phyloP scores from a whole-genome alignment of 2,113 vertebrate genomes.

The Laticauda colubrina region DNA sequence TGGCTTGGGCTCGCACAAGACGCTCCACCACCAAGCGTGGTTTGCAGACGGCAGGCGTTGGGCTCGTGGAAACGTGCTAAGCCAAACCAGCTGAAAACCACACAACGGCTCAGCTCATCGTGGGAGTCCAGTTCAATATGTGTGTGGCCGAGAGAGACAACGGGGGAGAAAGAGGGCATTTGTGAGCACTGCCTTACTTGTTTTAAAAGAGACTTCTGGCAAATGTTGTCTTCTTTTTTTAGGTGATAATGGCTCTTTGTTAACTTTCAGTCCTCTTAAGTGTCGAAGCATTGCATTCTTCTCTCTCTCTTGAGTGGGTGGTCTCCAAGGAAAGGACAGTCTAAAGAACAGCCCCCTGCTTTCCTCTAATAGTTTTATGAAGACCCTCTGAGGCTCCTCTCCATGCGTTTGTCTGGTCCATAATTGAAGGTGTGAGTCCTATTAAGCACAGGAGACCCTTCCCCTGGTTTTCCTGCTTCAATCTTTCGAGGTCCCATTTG shows the following conservation, averaged over 20 bases:
- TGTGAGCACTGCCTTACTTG: neutral
- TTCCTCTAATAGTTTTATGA: conserved; percentile 4
- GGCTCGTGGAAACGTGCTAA: neutral
- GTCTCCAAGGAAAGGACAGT: neutral
- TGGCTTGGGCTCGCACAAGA: neutral
- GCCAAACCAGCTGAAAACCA: neutral
- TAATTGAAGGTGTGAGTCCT: conserved; percentile 26
- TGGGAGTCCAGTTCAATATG: fast-evolving
- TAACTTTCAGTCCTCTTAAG: conserved; percentile 16
- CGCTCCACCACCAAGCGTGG: neutral
- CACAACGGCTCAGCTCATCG: neutral
- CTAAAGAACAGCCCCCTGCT: conserved; percentile 5
- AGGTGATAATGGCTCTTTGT: conserved; percentile 5
- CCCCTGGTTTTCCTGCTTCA: conserved; percentile 3
- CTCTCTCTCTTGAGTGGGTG: neutral
- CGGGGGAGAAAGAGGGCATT: neutral
- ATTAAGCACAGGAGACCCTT: conserved; percentile 9
- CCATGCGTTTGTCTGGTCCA: neutral
- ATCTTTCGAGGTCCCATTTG: neutral
- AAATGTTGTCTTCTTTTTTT: neutral
- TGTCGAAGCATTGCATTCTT: conserved; percentile 5
- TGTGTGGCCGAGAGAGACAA: neutral
- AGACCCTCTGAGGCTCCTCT: conserved; percentile 9
- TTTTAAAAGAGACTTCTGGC: neutral
- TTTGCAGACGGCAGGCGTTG: neutral